These are phyloP conservation scores for Megaceryle torquata DNA, from an alignment of 2,113 vertebrate species.

Conservation along the genomic window DNA sequence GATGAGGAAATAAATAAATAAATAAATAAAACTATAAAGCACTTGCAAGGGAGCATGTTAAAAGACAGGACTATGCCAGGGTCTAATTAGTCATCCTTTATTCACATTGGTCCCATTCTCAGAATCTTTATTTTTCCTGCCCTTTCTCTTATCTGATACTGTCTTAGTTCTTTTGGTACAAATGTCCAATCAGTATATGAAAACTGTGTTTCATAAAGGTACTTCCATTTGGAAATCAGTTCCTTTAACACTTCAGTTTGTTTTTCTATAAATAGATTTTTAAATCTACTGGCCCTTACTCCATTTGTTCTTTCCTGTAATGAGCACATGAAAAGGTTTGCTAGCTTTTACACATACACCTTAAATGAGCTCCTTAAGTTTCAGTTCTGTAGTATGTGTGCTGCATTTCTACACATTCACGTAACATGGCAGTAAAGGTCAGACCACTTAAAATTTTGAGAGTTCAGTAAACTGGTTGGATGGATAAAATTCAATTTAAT, in stretches of 20 bases:
- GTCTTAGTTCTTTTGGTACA: constrained; percentile 52
- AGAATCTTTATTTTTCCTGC: constrained; percentile 58
- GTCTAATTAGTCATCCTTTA: background rate
- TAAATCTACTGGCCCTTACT: background rate
- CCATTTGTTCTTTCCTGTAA: constrained; percentile 22
- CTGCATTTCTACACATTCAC: constrained; percentile 33
- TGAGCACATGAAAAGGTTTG: background rate
- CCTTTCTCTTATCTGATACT: constrained; percentile 65
- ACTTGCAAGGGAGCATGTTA: background rate
- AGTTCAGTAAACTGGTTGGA: constrained; percentile 33
- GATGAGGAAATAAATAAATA: background rate
- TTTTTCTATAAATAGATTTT: background rate
- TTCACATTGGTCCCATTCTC: constrained; percentile 23
- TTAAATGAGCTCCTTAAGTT: constrained; percentile 1
- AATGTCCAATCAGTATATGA: constrained; percentile 59
- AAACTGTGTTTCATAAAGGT: constrained; percentile 45
- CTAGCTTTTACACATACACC: constrained; percentile 9
- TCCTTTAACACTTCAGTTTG: background rate
- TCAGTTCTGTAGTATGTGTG: background rate
- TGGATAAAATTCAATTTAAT: constrained; percentile 48
- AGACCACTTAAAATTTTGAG: constrained; percentile 5
- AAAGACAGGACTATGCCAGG: background rate
- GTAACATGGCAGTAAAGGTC: background rate
- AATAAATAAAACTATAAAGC: background rate
- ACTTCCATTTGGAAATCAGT: constrained; percentile 55